Conservation (phyloP, 2,888 invertebrate species). For the Aelia acuminata region DNA sequence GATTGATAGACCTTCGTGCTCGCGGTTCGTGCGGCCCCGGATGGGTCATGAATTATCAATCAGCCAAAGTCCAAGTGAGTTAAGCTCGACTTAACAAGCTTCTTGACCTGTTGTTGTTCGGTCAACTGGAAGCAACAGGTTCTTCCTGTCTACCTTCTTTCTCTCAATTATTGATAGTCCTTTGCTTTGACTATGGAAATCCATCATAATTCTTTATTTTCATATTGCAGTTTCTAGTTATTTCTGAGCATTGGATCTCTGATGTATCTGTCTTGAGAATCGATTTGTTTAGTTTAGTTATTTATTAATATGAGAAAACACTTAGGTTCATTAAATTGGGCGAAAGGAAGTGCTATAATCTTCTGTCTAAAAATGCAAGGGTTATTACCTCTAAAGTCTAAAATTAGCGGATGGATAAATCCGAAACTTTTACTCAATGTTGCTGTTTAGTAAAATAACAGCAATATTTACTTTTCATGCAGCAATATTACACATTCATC, state of each 20-base stretch:
- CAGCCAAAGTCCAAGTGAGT: background rate
- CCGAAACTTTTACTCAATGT: too few relatives aligned
- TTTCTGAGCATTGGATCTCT: background rate
- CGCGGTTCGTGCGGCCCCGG: background rate
- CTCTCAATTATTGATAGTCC: background rate
- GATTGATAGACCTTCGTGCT: background rate
- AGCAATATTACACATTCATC: too few relatives aligned
- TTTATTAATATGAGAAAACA: background rate
- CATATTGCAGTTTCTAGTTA: too few relatives aligned
- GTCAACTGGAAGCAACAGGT: conserved; percentile 31
- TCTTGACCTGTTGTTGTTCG: conserved; percentile 3
- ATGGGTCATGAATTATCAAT: conserved; percentile 30
- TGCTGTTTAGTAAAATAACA: too few relatives aligned
- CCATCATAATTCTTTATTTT: background rate
- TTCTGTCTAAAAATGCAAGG: too few relatives aligned
- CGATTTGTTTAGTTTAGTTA: too few relatives aligned
- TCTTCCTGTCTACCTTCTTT: background rate
- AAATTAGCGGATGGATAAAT: too few relatives aligned
- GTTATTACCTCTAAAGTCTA: too few relatives aligned
- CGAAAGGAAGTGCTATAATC: too few relatives aligned
- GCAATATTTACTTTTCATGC: too few relatives aligned
- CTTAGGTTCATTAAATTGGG: background rate
- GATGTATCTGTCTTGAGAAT: too few relatives aligned
- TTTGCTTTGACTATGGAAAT: background rate
- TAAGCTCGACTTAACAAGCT: conserved; percentile 14